Evolutionary conservation across 2,888 invertebrate species (phyloP), one percentile per base, ranked within the genome.

Genomic region (Eumerus sabulonum): DNA sequence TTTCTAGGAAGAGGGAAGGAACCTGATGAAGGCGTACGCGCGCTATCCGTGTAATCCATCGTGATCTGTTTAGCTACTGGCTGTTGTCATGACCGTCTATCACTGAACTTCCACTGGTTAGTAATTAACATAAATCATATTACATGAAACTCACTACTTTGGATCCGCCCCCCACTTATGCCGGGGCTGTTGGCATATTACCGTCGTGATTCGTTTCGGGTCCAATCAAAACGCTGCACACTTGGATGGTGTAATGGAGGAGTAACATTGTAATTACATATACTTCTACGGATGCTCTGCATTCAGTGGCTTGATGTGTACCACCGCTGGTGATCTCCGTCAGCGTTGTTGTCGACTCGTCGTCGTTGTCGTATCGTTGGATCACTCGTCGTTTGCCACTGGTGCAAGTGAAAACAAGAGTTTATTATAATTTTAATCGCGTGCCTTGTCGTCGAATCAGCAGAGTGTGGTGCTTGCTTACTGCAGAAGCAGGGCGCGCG

Each of bases 81-180:
- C 79, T 79, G 74, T 68, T 79, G 79, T 74, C 79, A 79, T 79
- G 79, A 70, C 68, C 74, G 74, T 74, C 74, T 68, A 74, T 79
- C 68, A 79, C 74, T 68, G 59, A 13, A 74, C 42, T 68, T 70
- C 79, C 74, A 74, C 79, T 68, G 74, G 64, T 14, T 70, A 74
- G 79, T 79, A 79, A 79, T 79, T 79, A 79, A 74, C 79, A 79
- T 79, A 79, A 79, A 79, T 79, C 79, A 79, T 70, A 54, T 74
- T 68, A 74, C 53, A 79, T 74, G 74, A 74, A 74, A 51, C 74
- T 68, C 68, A 74, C 79, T 79, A 74, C 64, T 74, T 59, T 48
- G 73, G 68, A 11, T 60, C 68, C 79, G 79, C 79, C 79, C 68
- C 68, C 79, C 79, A 74, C 74, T 74, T 74, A 70, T 60, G 68